Conservation (phyloP, 2,113 vertebrate genomes). For the Amphiprion percula region DNA sequence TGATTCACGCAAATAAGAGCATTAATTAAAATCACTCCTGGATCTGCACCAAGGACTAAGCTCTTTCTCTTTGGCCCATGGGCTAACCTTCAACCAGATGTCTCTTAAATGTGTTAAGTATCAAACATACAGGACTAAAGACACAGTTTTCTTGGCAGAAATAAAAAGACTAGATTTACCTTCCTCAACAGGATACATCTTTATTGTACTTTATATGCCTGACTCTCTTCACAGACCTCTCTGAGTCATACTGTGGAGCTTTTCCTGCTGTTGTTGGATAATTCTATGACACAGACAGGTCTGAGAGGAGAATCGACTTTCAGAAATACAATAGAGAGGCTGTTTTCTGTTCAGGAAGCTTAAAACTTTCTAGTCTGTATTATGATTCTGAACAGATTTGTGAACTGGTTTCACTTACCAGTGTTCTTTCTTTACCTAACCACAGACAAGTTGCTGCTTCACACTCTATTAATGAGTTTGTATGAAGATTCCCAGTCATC, state of each 20-base stretch:
- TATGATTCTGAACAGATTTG: not conserved
- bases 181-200: slow-evolving; percentile 3
- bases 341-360: slow-evolving; percentile 5
- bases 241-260: slow-evolving; percentile 9
- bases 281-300: not conserved
- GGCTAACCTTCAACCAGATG: not conserved
- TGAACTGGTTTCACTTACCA: not conserved
- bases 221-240: slow-evolving; percentile 9
- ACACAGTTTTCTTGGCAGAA: not conserved
- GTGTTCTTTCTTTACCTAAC: too few relatives aligned
- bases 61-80: not conserved
- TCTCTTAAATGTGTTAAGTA: not conserved
- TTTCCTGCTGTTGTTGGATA: slow-evolving; percentile 17
- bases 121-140: not conserved
- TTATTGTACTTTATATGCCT: slow-evolving; percentile 10
- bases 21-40: not conserved
- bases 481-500: not conserved
- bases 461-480: not conserved
- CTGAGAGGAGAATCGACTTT: not conserved
- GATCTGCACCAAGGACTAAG: not conserved
- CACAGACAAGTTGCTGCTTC: not conserved
- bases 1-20: not conserved
- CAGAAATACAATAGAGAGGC: not conserved
- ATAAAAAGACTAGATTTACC: slow-evolving; percentile 5
- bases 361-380: not conserved